These are phyloP conservation scores for Megaustenia siamemsis DNA, from an alignment of 2,888 invertebrate genomes.

Conservation along the genomic window DNA sequence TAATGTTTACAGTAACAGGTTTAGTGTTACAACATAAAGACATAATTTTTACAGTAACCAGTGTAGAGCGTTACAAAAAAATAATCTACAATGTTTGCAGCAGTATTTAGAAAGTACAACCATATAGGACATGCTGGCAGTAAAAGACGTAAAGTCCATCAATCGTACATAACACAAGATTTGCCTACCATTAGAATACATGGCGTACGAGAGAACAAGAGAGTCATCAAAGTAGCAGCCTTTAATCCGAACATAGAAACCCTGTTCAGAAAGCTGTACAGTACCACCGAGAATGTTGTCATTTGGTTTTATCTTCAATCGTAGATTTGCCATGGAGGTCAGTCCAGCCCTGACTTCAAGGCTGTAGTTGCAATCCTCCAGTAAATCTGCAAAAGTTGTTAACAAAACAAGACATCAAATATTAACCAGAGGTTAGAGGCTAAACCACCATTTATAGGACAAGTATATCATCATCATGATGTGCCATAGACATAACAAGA, in stretches of 20 bases:
- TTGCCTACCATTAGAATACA: slow-evolving; percentile 39
- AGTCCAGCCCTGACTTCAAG: slow-evolving; percentile 33
- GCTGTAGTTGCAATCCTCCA: slow-evolving; percentile 13
- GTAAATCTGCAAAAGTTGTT: background rate
- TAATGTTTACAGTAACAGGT: too few species aligned
- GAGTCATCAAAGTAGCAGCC: slow-evolving; percentile 26
- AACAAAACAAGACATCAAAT: too few species aligned
- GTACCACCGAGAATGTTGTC: background rate
- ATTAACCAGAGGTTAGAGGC: too few species aligned
- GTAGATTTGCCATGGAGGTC: slow-evolving; percentile 4
- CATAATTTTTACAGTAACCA: too few species aligned
- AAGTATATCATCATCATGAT: background rate
- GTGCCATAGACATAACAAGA: background rate
- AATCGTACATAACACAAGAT: too few species aligned
- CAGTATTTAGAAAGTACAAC: too few species aligned
- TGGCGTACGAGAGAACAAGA: slow-evolving; percentile 27
- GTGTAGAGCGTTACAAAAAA: too few species aligned
- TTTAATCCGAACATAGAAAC: slow-evolving; percentile 47
- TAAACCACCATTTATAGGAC: too few species aligned
- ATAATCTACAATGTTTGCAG: too few species aligned
- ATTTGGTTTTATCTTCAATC: background rate
- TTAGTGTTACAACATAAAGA: too few species aligned
- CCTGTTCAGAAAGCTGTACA: slow-evolving; percentile 12
- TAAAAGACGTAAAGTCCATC: too few species aligned
- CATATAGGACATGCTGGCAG: too few species aligned